phyloP scores from a whole-genome alignment of 1,140 invertebrate species.

The Trypoxylus dichotomus region DNA sequence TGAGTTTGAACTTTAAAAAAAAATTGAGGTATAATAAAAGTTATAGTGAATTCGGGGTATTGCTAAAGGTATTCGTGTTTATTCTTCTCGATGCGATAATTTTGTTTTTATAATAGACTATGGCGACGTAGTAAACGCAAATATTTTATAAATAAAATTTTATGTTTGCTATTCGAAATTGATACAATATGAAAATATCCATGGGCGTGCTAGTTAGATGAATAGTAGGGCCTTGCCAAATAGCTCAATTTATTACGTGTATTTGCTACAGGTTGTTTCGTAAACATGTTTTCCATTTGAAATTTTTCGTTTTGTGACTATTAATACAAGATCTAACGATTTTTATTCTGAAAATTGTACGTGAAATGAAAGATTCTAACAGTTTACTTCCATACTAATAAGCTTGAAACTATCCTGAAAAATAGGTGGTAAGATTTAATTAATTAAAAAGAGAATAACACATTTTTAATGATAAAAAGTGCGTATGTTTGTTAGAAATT shows the following conservation, averaged over 20 bases:
- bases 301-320: background rate
- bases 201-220: background rate
- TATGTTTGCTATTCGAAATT: background rate
- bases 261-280: background rate
- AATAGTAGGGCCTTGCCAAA: background rate
- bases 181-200: background rate
- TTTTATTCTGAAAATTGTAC: background rate
- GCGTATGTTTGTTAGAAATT: too few relatives aligned
- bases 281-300: background rate
- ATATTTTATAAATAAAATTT: background rate
- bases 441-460: too few relatives aligned
- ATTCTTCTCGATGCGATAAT: background rate
- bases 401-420: too few relatives aligned
- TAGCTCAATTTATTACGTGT: background rate
- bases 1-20: too few relatives aligned
- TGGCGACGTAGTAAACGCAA: background rate
- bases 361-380: too few relatives aligned
- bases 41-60: background rate
- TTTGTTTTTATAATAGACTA: background rate
- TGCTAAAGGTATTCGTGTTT: background rate
- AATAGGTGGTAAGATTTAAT: too few relatives aligned
- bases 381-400: too few relatives aligned
- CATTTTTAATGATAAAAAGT: too few relatives aligned
- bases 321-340: background rate
- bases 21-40: background rate